A percentile compares a stretch with the other conserved stretches of the same genome.
phyloP scores from a whole-genome alignment of 2,888 invertebrate species.

The Phymatocera aterrima region DNA sequence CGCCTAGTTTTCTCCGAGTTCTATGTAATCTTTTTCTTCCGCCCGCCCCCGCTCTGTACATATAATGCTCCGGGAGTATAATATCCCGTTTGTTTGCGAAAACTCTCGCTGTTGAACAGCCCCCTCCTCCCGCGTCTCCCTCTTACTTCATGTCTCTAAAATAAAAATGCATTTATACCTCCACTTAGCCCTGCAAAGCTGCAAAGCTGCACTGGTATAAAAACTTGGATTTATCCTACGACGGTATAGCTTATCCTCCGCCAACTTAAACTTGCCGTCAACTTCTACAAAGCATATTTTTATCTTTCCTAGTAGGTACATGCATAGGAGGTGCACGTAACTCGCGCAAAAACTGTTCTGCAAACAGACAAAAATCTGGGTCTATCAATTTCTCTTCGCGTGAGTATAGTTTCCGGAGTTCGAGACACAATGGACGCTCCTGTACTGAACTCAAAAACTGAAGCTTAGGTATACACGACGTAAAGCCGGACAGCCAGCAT shows the following conservation, averaged over 20 bases:
- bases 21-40: slow-evolving; percentile 15
- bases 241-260: not conserved
- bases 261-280: not conserved
- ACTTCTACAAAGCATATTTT: not conserved
- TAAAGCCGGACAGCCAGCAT: not conserved
- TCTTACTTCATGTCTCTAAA: not conserved
- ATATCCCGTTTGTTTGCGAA: not conserved
- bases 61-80: not conserved
- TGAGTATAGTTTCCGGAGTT: slow-evolving; percentile 2
- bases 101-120: not conserved
- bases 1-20: not conserved
- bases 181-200: too few species aligned
- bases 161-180: slow-evolving; percentile 18
- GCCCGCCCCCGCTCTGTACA: not conserved
- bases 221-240: not conserved
- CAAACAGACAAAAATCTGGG: not conserved
- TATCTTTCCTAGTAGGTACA: too few species aligned
- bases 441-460: too few species aligned
- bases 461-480: not conserved
- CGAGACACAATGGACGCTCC: too few species aligned
- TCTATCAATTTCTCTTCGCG: too few species aligned
- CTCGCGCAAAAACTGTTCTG: not conserved
- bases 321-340: too few species aligned
- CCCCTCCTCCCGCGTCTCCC: not conserved
- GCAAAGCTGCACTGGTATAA: too few species aligned